phyloP scores from a whole-genome alignment of 2,888 invertebrate genomes.

The Cosmorhoe ocellata region DNA sequence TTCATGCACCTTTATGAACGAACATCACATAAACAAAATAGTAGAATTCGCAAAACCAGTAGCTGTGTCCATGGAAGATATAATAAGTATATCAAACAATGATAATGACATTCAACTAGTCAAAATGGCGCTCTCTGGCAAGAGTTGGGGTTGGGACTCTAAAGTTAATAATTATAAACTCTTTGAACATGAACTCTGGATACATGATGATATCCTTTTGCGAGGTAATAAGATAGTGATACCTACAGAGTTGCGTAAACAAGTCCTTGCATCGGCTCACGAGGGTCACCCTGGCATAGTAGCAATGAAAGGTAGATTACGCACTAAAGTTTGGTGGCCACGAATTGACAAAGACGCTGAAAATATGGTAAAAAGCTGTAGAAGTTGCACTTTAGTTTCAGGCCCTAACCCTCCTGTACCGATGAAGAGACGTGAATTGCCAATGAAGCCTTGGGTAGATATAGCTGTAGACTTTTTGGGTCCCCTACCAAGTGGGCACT shows the following conservation, averaged over 20 bases:
- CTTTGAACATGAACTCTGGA: conserved; percentile 43
- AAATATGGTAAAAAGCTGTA: conserved; percentile 23
- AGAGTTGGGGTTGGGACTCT: conserved; percentile 31
- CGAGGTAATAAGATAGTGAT: conserved; percentile 34
- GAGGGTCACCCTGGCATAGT: conserved; percentile 52
- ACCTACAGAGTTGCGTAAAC: conserved; percentile 16
- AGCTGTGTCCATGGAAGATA: no score
- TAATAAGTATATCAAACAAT: conserved; percentile 20
- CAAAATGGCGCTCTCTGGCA: no score
- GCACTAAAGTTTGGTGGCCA: conserved; percentile 55
- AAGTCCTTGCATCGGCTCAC: conserved; percentile 33
- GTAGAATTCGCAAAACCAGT: no score
- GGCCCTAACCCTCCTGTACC: conserved; percentile 28
- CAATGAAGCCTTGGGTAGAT: conserved; percentile 28
- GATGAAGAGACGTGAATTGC: conserved; percentile 22
- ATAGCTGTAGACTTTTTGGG: conserved; percentile 33
- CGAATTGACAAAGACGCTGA: conserved; percentile 43
- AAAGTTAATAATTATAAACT: conserved; percentile 32
- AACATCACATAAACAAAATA: no score
- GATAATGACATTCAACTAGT: no score
- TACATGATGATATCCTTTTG: conserved; percentile 33
- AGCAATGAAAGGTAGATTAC: conserved; percentile 45
- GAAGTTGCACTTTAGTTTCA: conserved; percentile 31
- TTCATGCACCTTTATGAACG: no score
- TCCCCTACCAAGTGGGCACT: conserved; percentile 24